phyloP scores from a whole-genome alignment of 2,888 invertebrate species.

The Mesoligia furuncula region DNA sequence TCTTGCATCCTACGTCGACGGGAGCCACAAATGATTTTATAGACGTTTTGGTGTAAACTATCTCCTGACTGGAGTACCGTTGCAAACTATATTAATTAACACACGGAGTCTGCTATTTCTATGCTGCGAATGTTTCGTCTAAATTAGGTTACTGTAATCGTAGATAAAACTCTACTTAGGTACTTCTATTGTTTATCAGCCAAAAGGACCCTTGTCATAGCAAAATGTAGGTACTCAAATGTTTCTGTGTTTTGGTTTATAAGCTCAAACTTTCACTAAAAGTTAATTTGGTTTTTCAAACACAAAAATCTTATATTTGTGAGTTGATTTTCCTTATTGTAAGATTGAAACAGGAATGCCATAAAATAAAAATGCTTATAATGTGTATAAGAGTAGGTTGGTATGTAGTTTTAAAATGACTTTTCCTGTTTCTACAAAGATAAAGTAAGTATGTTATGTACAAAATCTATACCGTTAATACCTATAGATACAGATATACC shows the following conservation, averaged over 20 bases:
- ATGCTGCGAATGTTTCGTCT: neutral
- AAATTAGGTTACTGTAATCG: neutral
- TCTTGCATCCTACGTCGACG: no score
- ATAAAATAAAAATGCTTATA: neutral
- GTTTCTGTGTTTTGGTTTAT: neutral
- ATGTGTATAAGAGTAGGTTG: neutral
- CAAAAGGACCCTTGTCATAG: neutral
- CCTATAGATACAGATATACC: neutral
- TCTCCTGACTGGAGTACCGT: neutral
- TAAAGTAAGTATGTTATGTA: neutral
- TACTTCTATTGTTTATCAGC: neutral
- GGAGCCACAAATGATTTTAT: neutral
- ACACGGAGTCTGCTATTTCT: neutral
- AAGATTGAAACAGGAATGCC: neutral
- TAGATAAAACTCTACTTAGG: neutral
- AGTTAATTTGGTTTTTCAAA: neutral
- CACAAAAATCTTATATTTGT: neutral
- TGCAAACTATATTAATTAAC: neutral
- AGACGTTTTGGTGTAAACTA: neutral
- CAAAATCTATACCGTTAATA: neutral
- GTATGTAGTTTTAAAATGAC: no score
- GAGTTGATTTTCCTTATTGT: neutral
- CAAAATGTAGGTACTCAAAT: neutral
- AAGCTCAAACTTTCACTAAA: neutral
- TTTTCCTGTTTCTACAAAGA: constrained; percentile 10